Conservation (phyloP, 2,113 vertebrate genomes). For the Dissostichus mawsoni region DNA sequence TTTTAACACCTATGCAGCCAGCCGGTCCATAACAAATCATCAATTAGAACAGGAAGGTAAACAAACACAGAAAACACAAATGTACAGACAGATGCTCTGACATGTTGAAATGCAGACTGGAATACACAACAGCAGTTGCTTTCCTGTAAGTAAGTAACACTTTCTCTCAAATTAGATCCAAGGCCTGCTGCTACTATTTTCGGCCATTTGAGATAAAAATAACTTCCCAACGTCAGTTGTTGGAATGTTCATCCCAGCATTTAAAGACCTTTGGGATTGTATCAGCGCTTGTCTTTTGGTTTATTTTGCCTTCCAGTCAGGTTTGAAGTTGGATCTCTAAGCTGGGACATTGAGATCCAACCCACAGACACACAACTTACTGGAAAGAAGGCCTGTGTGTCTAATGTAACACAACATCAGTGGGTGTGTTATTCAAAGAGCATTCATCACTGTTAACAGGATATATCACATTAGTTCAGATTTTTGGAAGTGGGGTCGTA, state of each 20-base stretch:
- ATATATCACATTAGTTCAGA: neutral
- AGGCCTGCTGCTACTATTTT: constrained; percentile 64
- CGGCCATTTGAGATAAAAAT: constrained; percentile 64
- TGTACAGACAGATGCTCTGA: neutral
- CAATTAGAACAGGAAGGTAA: neutral
- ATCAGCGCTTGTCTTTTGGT: constrained; percentile 8
- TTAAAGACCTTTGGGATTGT: neutral
- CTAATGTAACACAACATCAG: neutral
- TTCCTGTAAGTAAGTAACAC: constrained; percentile 36
- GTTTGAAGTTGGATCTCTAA: constrained; percentile 3
- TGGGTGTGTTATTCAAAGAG: neutral
- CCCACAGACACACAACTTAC: neutral
- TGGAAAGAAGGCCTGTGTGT: neutral
- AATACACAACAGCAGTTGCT: constrained; percentile 54
- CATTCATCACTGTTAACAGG: neutral
- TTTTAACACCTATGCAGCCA: constrained; percentile 10
- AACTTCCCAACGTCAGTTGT: constrained; percentile 41
- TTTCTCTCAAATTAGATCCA: constrained; percentile 63
- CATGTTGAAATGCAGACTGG: neutral
- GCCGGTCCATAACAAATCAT: constrained; percentile 24
- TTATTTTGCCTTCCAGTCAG: constrained; percentile 1
- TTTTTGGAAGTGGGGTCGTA: too few relatives aligned
- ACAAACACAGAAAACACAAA: neutral
- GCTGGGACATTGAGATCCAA: neutral
- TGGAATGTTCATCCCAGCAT: constrained; percentile 31